Evolutionary conservation across 2,888 invertebrate genomes (phyloP).

Genomic region (Bruchidius siliquastri): DNA sequence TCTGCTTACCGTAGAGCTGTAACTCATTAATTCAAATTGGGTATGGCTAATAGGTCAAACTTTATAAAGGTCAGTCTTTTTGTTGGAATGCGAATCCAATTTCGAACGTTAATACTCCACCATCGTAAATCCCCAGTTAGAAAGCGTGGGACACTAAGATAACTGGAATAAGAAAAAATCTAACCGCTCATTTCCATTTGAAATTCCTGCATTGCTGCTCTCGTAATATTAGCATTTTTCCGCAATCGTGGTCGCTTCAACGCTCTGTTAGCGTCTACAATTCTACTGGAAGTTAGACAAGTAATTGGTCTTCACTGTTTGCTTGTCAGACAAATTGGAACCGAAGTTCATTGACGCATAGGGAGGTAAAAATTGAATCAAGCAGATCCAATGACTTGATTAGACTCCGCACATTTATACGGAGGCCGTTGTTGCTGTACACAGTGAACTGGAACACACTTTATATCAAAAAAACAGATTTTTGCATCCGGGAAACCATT

Average conservation of each 20-base stretch:
- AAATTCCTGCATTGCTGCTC: not conserved
- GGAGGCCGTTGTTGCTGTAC: too few relatives aligned
- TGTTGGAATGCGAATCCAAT: not conserved
- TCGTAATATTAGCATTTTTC: not conserved
- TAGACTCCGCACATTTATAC: too few relatives aligned
- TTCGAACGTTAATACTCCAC: not conserved
- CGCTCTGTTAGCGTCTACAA: not conserved
- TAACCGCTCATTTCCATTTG: not conserved
- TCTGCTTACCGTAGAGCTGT: too few relatives aligned
- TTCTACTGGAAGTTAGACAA: not conserved
- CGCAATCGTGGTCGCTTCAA: not conserved
- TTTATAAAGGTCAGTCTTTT: not conserved
- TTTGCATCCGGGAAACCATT: too few relatives aligned
- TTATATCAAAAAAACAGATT: too few relatives aligned
- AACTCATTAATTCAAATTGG: too few relatives aligned
- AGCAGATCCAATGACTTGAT: too few relatives aligned
- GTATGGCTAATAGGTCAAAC: not conserved
- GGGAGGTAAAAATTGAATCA: too few relatives aligned
- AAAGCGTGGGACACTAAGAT: not conserved
- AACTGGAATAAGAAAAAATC: not conserved
- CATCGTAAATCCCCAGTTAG: not conserved
- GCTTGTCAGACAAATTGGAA: not conserved
- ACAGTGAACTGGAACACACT: too few relatives aligned
- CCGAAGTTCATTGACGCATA: not conserved
- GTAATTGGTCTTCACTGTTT: not conserved